Base-by-base conservation (phyloP, 1,140 invertebrate species). In the Trichonephila clavipes region DNA sequence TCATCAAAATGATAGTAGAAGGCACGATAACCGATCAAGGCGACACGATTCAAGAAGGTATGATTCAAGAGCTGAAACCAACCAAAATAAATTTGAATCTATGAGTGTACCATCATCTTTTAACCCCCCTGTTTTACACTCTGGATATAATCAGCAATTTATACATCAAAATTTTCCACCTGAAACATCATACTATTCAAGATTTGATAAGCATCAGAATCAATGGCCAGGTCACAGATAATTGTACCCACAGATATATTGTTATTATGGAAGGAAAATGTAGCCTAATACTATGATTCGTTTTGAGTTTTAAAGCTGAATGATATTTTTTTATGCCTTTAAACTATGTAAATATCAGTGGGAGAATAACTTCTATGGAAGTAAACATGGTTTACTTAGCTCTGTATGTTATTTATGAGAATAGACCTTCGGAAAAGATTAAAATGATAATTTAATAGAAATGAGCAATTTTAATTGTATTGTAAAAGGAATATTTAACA, bases 1-100 rank as follows among this genome's bases (percentile, higher is more conserved):
- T 34, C 14, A 88, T 88, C 86, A 88, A 88, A 62, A 51, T 64
- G 86, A 88, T 88, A 64, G 18, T 64, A 10, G 86, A 21, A 16
- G 62, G 1, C 86, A 88, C 2, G 86, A 88, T 88, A 40, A 28
- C 18, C 28, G 28, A 34, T 66, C 86, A 34, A 88, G 86, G 44
- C 51, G 51, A 0, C 83, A 85, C 10, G 51, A 85, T 85, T 85
- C 83, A 51, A 85, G 83, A 61, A 85, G 72, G 72, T 77, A 77
- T 34, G 72, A 77, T 34, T 19, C 72, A 16, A 77, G 72, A 19
- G 28, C 72, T 18, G 72, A 77, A 40, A 77, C 16, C 34, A 28
- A 34, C 28, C 14, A 64, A 64, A 77, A 40, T 77, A 77, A 28
- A 40, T 77, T 77, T 77, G 72, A 77, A 34, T 77, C 72, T 34